Evolutionary conservation across 2,888 invertebrate genomes (phyloP).

Genomic region (Pseudococcus longispinus): DNA sequence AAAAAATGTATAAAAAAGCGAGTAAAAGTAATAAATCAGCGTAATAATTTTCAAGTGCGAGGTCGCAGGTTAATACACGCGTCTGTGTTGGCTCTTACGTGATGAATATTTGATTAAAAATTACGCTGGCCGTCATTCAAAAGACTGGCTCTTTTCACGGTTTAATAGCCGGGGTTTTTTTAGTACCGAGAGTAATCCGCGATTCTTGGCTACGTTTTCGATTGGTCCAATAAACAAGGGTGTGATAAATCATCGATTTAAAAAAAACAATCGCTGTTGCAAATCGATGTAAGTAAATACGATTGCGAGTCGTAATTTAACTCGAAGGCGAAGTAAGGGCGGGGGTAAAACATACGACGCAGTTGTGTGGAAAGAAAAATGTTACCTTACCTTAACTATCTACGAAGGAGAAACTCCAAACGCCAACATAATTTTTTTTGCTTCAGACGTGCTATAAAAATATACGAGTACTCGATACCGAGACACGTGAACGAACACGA

Average conservation of each 20-base stretch:
- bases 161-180: neutral
- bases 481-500: conserved; percentile 14
- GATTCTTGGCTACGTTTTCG: conserved; percentile 11
- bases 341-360: neutral
- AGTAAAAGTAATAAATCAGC: neutral
- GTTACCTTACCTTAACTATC: neutral
- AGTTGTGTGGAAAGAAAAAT: neutral
- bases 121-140: conserved; percentile 37
- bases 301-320: neutral
- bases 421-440: neutral
- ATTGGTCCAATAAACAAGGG: neutral
- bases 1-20: neutral
- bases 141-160: neutral
- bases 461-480: neutral
- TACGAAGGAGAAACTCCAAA: neutral
- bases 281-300: neutral
- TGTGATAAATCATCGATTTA: conserved; percentile 1
- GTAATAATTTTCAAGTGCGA: conserved; percentile 18
- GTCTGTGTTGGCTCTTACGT: neutral
- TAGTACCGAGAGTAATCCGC: neutral
- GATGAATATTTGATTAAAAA: conserved; percentile 21
- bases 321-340: neutral
- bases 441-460: neutral
- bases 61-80: neutral
- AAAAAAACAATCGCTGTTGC: neutral